phyloP scores from a whole-genome alignment of 2,888 invertebrate species.

The Sinopyrophorus schimmeli region DNA sequence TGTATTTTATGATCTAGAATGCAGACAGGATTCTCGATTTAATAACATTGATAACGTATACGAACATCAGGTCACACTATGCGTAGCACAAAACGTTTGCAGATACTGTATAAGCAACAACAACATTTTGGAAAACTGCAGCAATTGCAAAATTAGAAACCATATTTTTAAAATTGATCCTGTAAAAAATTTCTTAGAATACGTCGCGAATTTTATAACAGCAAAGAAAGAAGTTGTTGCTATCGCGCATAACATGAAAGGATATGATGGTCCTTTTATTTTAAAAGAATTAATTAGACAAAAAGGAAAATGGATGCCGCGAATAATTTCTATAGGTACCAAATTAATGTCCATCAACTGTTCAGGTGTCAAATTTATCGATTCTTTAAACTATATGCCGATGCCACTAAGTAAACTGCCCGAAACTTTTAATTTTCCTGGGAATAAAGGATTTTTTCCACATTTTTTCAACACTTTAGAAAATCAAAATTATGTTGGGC shows the following conservation, averaged over 20 bases:
- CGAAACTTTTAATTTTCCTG: constrained; percentile 21
- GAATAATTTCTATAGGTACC: too few relatives aligned
- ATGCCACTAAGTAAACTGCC: constrained; percentile 17
- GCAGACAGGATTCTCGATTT: not conserved
- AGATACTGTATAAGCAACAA: not conserved
- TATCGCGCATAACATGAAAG: too few relatives aligned
- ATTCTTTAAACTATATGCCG: constrained; percentile 22
- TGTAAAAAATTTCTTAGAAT: not conserved
- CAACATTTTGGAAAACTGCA: not conserved
- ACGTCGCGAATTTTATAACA: too few relatives aligned
- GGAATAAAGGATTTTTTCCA: constrained; percentile 19
- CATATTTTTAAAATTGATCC: constrained; percentile 1
- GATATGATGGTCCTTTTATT: too few relatives aligned
- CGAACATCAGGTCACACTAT: constrained; percentile 8
- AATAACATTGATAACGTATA: not conserved
- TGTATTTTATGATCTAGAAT: constrained; percentile 7
- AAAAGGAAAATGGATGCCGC: too few relatives aligned
- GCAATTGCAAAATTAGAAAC: not conserved
- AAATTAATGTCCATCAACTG: too few relatives aligned
- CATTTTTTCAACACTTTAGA: constrained; percentile 16
- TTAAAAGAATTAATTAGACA: too few relatives aligned
- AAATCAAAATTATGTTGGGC: too few relatives aligned
- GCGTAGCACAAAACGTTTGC: constrained; percentile 3
- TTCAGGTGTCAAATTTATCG: constrained; percentile 6
- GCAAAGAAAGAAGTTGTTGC: too few relatives aligned